These are phyloP conservation scores for Archaeoteleia sp. DNA, from an alignment of 2,888 invertebrate genomes.

Conservation along the genomic window DNA sequence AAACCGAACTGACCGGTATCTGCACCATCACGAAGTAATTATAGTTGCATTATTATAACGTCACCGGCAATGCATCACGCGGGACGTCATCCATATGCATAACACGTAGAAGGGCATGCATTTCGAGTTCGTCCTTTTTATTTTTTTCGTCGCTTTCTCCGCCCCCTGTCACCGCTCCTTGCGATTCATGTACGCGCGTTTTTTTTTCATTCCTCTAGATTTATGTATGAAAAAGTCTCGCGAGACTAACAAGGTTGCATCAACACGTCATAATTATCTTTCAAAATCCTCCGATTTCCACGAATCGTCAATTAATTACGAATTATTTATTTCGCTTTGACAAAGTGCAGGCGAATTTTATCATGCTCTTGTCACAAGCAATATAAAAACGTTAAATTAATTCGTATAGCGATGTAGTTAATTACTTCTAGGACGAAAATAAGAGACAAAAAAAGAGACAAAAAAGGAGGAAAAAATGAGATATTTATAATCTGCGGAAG, in stretches of 20 bases:
- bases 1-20: constrained; percentile 35
- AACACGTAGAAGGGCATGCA: constrained; percentile 55
- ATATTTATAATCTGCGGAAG: constrained; percentile 21
- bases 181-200: constrained; percentile 32
- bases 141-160: constrained; percentile 15
- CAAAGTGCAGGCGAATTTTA: constrained; percentile 3
- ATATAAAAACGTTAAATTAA: too few species aligned
- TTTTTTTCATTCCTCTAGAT: constrained; percentile 4
- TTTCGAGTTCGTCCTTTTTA: constrained; percentile 1
- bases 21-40: constrained; percentile 61
- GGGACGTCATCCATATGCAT: constrained; percentile 60
- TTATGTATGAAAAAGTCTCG: constrained; percentile 5
- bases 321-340: constrained; percentile 6
- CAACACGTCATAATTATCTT: constrained; percentile 1
- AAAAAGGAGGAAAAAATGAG: background rate
- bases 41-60: constrained; percentile 69
- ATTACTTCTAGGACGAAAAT: background rate
- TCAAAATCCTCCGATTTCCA: background rate
- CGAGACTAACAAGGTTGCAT: too few species aligned
- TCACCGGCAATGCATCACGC: constrained; percentile 68
- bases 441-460: constrained; percentile 11
- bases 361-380: background rate
- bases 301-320: constrained; percentile 15
- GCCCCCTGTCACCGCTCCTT: constrained; percentile 44
- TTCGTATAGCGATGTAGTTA: too few species aligned